phyloP scores from a whole-genome alignment of 2,113 vertebrate species.

The Nasalis larvatus region DNA sequence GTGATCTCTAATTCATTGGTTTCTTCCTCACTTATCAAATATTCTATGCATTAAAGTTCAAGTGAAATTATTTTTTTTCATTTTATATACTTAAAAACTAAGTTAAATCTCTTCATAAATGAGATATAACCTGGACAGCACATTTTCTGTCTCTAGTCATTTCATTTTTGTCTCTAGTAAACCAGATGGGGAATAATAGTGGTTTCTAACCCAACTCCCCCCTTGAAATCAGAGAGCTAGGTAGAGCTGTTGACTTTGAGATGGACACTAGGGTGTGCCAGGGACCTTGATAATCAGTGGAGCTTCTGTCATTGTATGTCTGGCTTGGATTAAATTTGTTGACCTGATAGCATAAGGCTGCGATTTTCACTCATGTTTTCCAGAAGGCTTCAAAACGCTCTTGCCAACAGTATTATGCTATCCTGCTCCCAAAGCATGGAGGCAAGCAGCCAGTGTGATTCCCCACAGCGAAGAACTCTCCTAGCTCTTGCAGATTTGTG shows the following conservation, averaged over 20 bases:
- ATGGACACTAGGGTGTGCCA: background rate
- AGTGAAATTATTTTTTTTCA: background rate
- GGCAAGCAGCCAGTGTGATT: background rate
- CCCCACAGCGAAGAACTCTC: background rate
- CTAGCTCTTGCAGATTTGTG: background rate
- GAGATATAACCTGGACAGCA: background rate
- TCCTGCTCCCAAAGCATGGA: background rate
- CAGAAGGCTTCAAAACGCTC: background rate
- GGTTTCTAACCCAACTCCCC: background rate
- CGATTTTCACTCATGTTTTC: background rate
- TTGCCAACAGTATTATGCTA: background rate
- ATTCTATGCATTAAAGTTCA: background rate
- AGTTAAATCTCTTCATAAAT: background rate
- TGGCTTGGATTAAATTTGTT: constrained; percentile 52
- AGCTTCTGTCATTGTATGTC: constrained; percentile 22
- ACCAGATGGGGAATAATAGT: background rate
- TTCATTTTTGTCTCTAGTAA: background rate
- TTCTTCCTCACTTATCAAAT: background rate
- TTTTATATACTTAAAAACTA: background rate
- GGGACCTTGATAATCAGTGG: constrained; percentile 10
- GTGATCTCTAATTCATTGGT: background rate
- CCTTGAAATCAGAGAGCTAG: background rate
- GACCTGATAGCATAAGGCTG: constrained; percentile 47
- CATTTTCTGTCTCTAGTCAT: background rate
- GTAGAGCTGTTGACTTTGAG: constrained; percentile 31